Evolutionary conservation across 2,113 vertebrate species (phyloP), one percentile per base, ranked within the genome.

Genomic region (pig (Sus scrofa)): DNA sequence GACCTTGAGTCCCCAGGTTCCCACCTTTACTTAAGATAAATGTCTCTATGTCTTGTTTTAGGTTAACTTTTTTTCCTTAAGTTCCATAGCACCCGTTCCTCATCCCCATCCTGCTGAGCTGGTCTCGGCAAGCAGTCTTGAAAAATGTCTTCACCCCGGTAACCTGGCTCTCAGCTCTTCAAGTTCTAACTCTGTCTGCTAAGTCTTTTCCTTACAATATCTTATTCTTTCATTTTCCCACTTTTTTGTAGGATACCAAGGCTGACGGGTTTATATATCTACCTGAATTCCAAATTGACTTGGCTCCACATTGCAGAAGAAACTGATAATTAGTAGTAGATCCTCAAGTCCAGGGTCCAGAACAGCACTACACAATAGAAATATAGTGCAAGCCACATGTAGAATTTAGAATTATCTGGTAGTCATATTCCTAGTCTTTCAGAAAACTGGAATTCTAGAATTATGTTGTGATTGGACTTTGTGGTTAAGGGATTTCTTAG

Each of bases 231-330:
- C 26, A 6, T 81, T 68, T 84, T 75, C 56, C 54, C 71, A 95
- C n/a, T 54, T 94, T 94, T 74, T 97, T 95, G 82, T 96, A 99
- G 99, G 99, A 99, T 97, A 99, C 99, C 98, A 99, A 99, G 97
- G 99, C 99, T 71, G 99, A 99, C 97, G 99, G 99, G 96, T 99
- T 99, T 98, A 99, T 99, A 97, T 99, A 99, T 97, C 99, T 99
- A 89, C 99, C 99, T 1, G 99, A 99, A 98, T 99, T 99, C 98
- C 99, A 99, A 98, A 99, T 99, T 99, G 99, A 99, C 94, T 98
- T 99, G 98, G 99, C 99, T 89, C 99, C 99, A 79, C 99, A 99
- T 98, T 99, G 99, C 99, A 98, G 99, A 98, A 98, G 98, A 98
- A 99, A 99, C 99, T 99, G 99, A 99, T 99, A 98, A 99, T 99